A percentile compares a stretch with the other conserved stretches of the same genome.
These are phyloP conservation scores for Mastacembelus armatus DNA, from an alignment of 2,797 vertebrate species.

Conservation along the genomic window DNA sequence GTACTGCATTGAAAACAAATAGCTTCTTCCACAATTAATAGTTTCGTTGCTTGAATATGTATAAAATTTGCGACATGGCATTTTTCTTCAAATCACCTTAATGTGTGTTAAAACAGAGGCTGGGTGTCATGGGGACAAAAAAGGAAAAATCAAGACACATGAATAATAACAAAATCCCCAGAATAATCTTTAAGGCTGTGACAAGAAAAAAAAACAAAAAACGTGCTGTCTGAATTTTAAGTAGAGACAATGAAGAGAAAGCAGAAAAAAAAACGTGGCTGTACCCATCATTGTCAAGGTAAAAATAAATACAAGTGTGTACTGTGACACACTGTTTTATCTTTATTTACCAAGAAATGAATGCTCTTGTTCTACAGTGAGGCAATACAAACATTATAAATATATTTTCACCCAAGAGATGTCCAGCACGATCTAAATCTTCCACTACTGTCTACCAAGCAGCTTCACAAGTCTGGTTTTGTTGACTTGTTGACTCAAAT, in stretches of 20 bases:
- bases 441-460: slow-evolving; percentile 26
- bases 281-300: slow-evolving; percentile 28
- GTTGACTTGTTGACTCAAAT: slow-evolving; percentile 66
- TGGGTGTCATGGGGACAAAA: background rate
- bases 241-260: slow-evolving; percentile 20
- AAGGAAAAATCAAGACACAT: background rate
- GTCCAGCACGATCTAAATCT: background rate
- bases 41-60: slow-evolving; percentile 4
- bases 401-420: slow-evolving; percentile 15
- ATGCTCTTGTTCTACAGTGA: slow-evolving; percentile 25
- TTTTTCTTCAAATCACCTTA: background rate
- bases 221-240: slow-evolving; percentile 42
- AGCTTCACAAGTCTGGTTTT: slow-evolving; percentile 31
- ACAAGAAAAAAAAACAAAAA: slow-evolving; percentile 14
- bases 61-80: background rate
- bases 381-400: slow-evolving; percentile 25
- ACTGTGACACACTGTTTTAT: slow-evolving; percentile 11
- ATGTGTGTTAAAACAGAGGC: background rate
- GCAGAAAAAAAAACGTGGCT: slow-evolving; percentile 29
- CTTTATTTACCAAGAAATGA: slow-evolving; percentile 38
- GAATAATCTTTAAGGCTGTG: slow-evolving; percentile 18
- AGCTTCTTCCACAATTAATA: background rate
- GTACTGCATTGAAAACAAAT: slow-evolving; percentile 11
- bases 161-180: slow-evolving; percentile 6
- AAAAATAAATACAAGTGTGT: slow-evolving; percentile 48